phyloP scores from a whole-genome alignment of 2,888 invertebrate genomes.

The Ectemnius continuus region DNA sequence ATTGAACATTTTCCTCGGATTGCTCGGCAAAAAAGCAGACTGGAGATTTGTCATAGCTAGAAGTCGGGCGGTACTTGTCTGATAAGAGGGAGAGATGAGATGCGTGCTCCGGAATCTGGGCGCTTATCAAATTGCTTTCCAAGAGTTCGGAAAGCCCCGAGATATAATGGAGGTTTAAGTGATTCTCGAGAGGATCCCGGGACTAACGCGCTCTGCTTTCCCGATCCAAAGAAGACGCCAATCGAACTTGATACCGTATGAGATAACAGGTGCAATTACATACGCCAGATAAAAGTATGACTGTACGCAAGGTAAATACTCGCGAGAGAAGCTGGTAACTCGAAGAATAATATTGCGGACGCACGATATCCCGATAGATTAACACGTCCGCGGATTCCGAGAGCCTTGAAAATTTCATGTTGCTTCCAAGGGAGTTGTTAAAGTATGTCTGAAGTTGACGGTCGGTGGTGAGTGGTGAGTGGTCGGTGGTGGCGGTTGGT shows the following conservation, averaged over 20 bases:
- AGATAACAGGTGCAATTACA: neutral
- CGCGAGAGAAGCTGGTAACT: neutral
- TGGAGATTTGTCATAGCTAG: neutral
- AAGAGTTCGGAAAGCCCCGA: neutral
- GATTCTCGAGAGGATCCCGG: neutral
- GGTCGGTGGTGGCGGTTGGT: too few species aligned
- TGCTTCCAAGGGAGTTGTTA: neutral
- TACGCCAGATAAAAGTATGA: neutral
- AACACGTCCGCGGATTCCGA: neutral
- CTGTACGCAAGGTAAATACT: neutral
- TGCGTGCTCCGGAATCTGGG: neutral
- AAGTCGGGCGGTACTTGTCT: too few species aligned
- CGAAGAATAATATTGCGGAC: neutral
- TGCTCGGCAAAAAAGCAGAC: neutral
- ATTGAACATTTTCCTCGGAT: neutral
- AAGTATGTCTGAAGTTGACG: too few species aligned
- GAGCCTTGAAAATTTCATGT: neutral
- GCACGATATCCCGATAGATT: conserved; percentile 1
- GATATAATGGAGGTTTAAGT: neutral
- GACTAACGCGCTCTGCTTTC: neutral
- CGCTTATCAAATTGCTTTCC: neutral
- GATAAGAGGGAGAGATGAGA: too few species aligned
- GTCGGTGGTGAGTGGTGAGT: too few species aligned
- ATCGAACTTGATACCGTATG: neutral
- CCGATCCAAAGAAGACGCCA: neutral